Base-by-base conservation (phyloP, 2,888 invertebrate genomes). In the Apamea epomidion region DNA sequence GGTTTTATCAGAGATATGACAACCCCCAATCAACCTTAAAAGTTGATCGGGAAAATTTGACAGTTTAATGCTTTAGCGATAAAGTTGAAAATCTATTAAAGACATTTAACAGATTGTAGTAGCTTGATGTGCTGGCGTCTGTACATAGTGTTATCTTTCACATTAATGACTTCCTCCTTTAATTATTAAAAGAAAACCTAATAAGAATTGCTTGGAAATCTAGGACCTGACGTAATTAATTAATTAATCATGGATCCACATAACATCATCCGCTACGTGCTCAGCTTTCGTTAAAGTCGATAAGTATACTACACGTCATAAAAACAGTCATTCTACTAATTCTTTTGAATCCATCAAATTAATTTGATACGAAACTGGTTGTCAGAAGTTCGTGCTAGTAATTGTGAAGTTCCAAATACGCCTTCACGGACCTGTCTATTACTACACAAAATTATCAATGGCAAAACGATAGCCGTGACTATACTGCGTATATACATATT, bases 371-470 rank as follows among this genome's bases (percentile, higher is more conserved):
- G 51, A 68, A 68, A 81, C 81, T 29, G 67, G 60, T 21, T 51
- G 12, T 68, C 60, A 62, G n/a, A 68, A 60, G n/a, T 75, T 81
- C 67, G 21, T 81, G n/a, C 60, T 45, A 54, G 60, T 68, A 68
- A 70, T 70, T 81, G 54, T 69, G 54, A 37, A 54, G 45, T 75
- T 81, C 37, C 37, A 45, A 81, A 82, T 76, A 69, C 48, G 32
- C 37, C 60, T 21, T 42, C 60, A 74, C 48, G 6, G 81, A 16
- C 48, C 60, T 51, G 60, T 68, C 21, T 51, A n/a, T 75, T 68
- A 6, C 25, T 51, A 10, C 18, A 75, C 25, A 62, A 81, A 60
- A 51, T 51, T 21, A 32, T 45, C 32, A 60, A 74, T 42, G 12
- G 74, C 1, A 51, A 51, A 68, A 60, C 32, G n/a, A 60, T 67